Percentiles rank a stretch among this genome's conserved stretches.
These are phyloP conservation scores for Drosophila nigritarsus DNA, from an alignment of 2,888 invertebrate species.

Conservation along the genomic window DNA sequence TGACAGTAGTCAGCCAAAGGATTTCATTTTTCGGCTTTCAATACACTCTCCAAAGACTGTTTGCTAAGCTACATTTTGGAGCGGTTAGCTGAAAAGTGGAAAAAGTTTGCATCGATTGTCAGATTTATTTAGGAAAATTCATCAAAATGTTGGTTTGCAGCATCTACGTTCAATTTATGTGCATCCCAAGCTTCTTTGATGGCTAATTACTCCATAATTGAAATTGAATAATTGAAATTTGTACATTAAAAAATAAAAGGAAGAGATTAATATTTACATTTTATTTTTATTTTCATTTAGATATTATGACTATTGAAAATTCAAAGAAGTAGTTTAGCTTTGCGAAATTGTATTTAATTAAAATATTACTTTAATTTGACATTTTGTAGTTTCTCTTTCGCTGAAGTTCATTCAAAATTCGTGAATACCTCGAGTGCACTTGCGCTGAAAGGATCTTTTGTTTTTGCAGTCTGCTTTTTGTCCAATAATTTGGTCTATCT, in stretches of 20 bases:
- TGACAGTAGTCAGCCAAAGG: conserved; percentile 77
- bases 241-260: not conserved
- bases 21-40: conserved; percentile 60
- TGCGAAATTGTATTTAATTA: not conserved
- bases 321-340: too few relatives aligned
- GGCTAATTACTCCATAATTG: not conserved
- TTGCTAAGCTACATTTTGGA: not conserved
- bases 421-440: not conserved
- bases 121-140: not conserved
- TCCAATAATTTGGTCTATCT: conserved; percentile 78
- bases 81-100: not conserved
- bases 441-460: conserved; percentile 52
- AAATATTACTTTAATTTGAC: not conserved
- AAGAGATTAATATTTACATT: not conserved
- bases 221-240: not conserved
- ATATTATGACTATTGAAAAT: not conserved
- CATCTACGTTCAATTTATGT: not conserved
- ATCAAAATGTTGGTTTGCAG: not conserved
- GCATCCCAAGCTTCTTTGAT: not conserved
- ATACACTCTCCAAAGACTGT: conserved; percentile 36
- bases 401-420: conserved; percentile 41
- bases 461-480: conserved; percentile 69
- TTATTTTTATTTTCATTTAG: not conserved
- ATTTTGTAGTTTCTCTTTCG: not conserved
- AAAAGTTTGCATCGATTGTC: not conserved